phyloP scores from a whole-genome alignment of 2,888 invertebrate species.

The Agriotes lineatus region DNA sequence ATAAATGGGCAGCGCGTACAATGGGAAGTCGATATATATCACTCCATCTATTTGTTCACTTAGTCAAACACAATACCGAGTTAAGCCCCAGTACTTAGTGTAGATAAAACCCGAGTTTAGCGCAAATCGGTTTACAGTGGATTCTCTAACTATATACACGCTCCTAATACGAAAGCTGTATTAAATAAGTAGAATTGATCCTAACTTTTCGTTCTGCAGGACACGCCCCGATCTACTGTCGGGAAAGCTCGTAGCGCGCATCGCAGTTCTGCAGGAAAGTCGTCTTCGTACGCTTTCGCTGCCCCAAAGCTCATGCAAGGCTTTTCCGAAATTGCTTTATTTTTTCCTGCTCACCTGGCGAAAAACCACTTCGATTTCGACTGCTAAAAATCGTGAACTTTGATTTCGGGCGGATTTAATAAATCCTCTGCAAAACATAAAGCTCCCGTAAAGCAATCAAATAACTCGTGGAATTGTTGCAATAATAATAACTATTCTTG shows the following conservation, averaged over 20 bases:
- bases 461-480: no score
- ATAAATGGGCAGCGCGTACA: slow-evolving; percentile 52
- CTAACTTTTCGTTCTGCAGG: slow-evolving; percentile 67
- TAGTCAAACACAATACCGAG: slow-evolving; percentile 67
- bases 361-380: no score
- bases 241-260: slow-evolving; percentile 53
- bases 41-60: slow-evolving; percentile 68
- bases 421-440: no score
- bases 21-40: slow-evolving; percentile 66
- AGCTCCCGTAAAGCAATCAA: no score
- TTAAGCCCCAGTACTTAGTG: slow-evolving; percentile 68
- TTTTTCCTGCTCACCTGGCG: neutral
- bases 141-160: slow-evolving; percentile 68
- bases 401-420: no score
- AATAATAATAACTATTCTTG: no score
- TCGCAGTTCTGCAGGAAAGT: slow-evolving; percentile 42
- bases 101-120: slow-evolving; percentile 68
- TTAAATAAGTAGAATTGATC: slow-evolving; percentile 69
- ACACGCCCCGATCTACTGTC: slow-evolving; percentile 59
- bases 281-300: slow-evolving; percentile 36
- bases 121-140: slow-evolving; percentile 68
- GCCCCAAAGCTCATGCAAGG: slow-evolving; percentile 20
- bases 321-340: slow-evolving; percentile 20
- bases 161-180: slow-evolving; percentile 68
- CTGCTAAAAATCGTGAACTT: neutral